Evolutionary conservation across 2,113 vertebrate genomes (phyloP), one percentile per base, ranked within the genome.

Genomic region (Brevimyrus niger): DNA sequence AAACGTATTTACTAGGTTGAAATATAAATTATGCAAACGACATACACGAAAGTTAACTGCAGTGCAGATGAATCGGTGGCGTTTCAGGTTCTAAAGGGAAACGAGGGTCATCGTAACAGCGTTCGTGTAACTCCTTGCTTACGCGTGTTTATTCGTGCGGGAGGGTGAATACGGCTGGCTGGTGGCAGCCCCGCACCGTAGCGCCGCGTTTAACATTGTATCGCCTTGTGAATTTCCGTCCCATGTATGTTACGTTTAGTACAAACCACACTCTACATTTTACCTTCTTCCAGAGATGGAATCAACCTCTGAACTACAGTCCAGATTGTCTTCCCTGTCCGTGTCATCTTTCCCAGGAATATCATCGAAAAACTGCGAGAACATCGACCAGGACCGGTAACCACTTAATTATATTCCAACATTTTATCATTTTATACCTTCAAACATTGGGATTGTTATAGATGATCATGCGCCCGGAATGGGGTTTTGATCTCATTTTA

Each of bases 311-410:
- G 94, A 96, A 92, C 95, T 96, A 8, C 94, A 96, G 91, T 96
- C 96, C 3, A 94, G 96, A 91, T 91, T 96, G 91, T 94, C 96
- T 9, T 95, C 96, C 4, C 91, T 96, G 73, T 96, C 96, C 21
- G 93, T 95, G 88, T 95, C 96, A 0, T 96, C 96, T 53, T 96
- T 96, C 51, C 95, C 95, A 11, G 96, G 96, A 76, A 92, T 96
- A 83, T 92, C 94, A 73, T 95, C 95, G 55, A 93, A 95, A 19
- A 94, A 92, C 91, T 92, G 94, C 89, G 94, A 94, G 91, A 90
- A 65, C 86, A 91, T 88, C 42, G 92, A 93, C 0, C 92, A 91
- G 86, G 94, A 95, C 92, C 95, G 95, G 96, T 96, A 94, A 19
- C 6, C 31, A 42, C 38, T 83, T 42, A 47, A 44, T 47, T 84